Evolutionary conservation across 2,888 invertebrate species (phyloP).

Genomic region (Drepanosiphum platanoidis): DNA sequence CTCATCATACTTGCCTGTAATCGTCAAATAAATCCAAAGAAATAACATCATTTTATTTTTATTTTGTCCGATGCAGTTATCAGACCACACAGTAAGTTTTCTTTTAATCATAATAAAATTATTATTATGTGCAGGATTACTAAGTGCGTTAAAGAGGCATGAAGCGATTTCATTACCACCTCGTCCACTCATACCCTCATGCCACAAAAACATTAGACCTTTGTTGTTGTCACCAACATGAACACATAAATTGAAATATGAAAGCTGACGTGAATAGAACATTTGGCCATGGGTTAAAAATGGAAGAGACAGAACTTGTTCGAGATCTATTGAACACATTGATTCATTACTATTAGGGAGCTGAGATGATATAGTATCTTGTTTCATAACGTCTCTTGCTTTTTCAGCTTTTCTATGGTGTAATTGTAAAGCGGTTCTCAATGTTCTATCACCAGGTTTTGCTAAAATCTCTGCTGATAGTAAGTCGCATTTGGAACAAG

Average conservation of each 20-base stretch:
- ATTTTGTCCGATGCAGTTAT: constrained; percentile 55
- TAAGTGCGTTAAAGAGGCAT: too few species aligned
- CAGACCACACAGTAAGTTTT: constrained; percentile 38
- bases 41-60: constrained; percentile 58
- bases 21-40: constrained; percentile 55
- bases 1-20: constrained; percentile 37
- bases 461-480: constrained; percentile 41
- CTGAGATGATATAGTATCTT: constrained; percentile 27
- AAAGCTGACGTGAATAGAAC: too few species aligned
- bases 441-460: constrained; percentile 27
- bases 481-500: constrained; percentile 42
- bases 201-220: too few species aligned
- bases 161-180: too few species aligned
- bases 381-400: constrained; percentile 32
- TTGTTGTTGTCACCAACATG: too few species aligned
- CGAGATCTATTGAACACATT: constrained; percentile 22
- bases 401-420: constrained; percentile 43
- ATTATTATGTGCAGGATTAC: background rate
- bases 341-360: constrained; percentile 23
- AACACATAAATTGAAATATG: too few species aligned
- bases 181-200: too few species aligned
- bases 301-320: constrained; percentile 28
- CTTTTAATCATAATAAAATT: constrained; percentile 27
- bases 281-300: background rate
- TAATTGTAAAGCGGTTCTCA: constrained; percentile 24